phyloP scores from a whole-genome alignment of 1,140 invertebrate genomes.

The Drosophila kepulauana region DNA sequence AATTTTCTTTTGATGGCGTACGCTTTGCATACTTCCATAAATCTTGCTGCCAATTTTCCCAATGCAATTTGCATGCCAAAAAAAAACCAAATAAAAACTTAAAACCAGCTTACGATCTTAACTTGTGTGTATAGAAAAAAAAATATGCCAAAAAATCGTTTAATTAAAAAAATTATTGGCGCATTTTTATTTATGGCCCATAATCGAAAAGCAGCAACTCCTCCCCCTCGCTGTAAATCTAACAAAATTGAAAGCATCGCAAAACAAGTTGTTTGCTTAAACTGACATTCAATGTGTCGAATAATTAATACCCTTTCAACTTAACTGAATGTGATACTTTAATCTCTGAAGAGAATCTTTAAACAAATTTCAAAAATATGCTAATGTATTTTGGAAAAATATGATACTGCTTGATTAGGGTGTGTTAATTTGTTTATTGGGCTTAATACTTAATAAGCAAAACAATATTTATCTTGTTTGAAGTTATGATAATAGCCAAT shows the following conservation, averaged over 20 bases:
- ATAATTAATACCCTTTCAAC: slow-evolving; percentile 8
- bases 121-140: slow-evolving; percentile 47
- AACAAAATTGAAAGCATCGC: slow-evolving; percentile 26
- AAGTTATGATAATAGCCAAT: background rate
- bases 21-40: slow-evolving; percentile 48
- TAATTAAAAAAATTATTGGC: slow-evolving; percentile 79
- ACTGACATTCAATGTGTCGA: background rate
- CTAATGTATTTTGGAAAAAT: background rate
- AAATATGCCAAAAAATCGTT: slow-evolving; percentile 59
- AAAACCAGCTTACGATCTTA: background rate
- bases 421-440: background rate
- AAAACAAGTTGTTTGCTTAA: slow-evolving; percentile 16
- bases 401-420: background rate
- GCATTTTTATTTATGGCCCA: slow-evolving; percentile 72
- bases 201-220: slow-evolving; percentile 49
- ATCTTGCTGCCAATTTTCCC: slow-evolving; percentile 58
- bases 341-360: too few species aligned
- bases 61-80: slow-evolving; percentile 65
- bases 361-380: background rate
- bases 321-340: too few species aligned
- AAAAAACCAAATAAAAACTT: slow-evolving; percentile 18
- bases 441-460: background rate
- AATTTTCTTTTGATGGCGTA: slow-evolving; percentile 29
- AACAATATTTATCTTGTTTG: background rate
- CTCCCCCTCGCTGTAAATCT: slow-evolving; percentile 6